Evolutionary conservation across 2,888 invertebrate genomes (phyloP).

Genomic region (Apamea crenata): DNA sequence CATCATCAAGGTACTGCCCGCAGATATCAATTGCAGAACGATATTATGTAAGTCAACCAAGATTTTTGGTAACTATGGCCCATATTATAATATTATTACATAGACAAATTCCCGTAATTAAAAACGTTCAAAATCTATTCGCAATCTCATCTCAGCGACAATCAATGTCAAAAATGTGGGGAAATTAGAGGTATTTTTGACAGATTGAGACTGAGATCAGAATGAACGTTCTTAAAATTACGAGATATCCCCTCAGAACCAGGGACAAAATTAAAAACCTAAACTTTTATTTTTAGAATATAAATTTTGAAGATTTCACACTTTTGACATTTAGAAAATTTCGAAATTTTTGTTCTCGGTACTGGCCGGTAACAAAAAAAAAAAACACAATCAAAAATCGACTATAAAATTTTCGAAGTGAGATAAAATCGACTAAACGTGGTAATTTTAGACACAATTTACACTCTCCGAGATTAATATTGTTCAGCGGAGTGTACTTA

Average conservation of each 20-base stretch:
- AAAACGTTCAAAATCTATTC: too few species aligned
- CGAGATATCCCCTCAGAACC: background rate
- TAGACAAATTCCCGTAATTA: too few species aligned
- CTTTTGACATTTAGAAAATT: background rate
- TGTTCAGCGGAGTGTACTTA: constrained; percentile 72
- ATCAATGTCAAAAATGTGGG: too few species aligned
- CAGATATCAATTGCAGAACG: background rate
- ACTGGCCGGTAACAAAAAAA: background rate
- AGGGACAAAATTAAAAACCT: background rate
- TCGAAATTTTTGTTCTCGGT: background rate
- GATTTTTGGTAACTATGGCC: background rate
- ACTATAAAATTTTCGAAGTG: constrained; percentile 17
- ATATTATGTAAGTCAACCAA: background rate
- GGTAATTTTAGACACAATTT: constrained; percentile 62
- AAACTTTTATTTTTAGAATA: background rate
- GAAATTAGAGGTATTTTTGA: too few species aligned
- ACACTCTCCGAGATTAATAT: constrained; percentile 66
- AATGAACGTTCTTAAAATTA: too few species aligned
- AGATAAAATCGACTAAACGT: constrained; percentile 58
- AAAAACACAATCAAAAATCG: background rate
- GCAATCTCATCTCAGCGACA: too few species aligned
- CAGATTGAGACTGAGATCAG: too few species aligned
- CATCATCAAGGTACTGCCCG: background rate
- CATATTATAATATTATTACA: too few species aligned
- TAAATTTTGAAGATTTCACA: background rate